phyloP scores from a whole-genome alignment of 2,113 vertebrate species.

The Platanista minor region DNA sequence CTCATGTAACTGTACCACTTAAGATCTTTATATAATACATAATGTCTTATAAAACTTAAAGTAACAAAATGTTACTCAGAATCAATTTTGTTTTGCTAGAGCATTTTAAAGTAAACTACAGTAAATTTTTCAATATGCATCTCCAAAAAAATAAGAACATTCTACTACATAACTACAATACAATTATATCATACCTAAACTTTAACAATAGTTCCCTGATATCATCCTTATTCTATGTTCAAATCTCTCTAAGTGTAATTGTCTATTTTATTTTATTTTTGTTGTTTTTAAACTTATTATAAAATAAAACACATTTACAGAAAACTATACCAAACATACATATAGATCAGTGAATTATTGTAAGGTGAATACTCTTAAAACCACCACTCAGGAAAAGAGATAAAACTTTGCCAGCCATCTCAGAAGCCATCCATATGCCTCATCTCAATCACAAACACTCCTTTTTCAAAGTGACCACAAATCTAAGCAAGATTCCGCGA shows the following conservation, averaged over 20 bases:
- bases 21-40: neutral
- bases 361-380: neutral
- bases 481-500: neutral
- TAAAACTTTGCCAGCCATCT: neutral
- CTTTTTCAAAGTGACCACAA: neutral
- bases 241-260: neutral
- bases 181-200: neutral
- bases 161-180: neutral
- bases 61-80: neutral
- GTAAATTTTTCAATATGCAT: neutral
- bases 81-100: neutral
- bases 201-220: neutral
- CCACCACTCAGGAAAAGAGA: neutral
- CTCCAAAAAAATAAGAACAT: slow-evolving; percentile 21
- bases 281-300: neutral
- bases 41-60: neutral
- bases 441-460: neutral
- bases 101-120: neutral
- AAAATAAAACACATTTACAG: neutral
- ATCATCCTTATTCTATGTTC: neutral
- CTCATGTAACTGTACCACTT: neutral
- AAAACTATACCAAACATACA: neutral
- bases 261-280: neutral
- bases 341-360: neutral
- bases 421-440: neutral